Evolutionary conservation across 2,888 invertebrate species (phyloP).

Genomic region (Erpobdella octoculata): DNA sequence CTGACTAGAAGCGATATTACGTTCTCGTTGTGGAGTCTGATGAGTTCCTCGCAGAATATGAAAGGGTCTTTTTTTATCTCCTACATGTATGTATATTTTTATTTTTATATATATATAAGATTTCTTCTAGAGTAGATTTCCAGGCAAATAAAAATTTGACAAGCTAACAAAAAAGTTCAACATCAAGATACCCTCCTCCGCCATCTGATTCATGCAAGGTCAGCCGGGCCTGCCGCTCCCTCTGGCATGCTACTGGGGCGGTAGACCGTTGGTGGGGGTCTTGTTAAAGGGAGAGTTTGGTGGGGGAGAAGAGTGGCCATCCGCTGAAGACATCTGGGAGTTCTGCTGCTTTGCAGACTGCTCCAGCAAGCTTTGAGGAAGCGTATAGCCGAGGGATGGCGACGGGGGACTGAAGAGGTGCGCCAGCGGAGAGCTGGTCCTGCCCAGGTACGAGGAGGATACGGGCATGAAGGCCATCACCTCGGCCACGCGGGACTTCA

Average conservation of each 20-base stretch:
- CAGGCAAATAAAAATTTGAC: no score
- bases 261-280: neutral
- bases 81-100: no score
- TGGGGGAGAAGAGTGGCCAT: conserved; percentile 11
- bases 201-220: neutral
- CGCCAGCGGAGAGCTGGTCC: neutral
- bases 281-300: conserved; percentile 9
- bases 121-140: no score
- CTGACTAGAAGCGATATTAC: no score
- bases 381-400: neutral
- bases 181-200: no score
- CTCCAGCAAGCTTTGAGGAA: neutral
- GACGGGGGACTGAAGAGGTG: neutral
- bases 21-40: no score
- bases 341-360: conserved; percentile 10
- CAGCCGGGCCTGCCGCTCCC: neutral
- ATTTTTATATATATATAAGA: no score
- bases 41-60: no score
- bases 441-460: conserved; percentile 29
- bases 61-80: no score
- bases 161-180: no score
- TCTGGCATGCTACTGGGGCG: neutral
- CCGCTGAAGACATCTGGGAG: conserved; percentile 6
- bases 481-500: conserved; percentile 83
- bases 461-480: conserved; percentile 81